These are phyloP conservation scores for Ceyx erithaca DNA, from an alignment of 2,797 vertebrate species.

Conservation along the genomic window DNA sequence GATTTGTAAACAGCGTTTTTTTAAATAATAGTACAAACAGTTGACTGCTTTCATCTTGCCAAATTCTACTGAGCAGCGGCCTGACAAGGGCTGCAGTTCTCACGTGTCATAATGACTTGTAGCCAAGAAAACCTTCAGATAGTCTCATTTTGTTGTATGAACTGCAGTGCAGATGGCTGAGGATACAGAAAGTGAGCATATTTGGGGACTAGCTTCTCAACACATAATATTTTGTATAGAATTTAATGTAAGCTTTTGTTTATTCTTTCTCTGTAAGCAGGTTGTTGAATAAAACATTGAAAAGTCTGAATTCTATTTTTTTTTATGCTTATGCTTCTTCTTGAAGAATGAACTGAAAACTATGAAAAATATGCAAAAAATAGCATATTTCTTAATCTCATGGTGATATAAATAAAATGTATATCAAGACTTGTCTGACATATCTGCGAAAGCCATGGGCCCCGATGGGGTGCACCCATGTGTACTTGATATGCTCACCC, in stretches of 20 bases:
- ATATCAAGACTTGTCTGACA: neutral
- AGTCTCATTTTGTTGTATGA: neutral
- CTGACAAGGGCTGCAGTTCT: neutral
- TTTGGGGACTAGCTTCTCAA: neutral
- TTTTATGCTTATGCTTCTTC: neutral
- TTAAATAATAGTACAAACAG: neutral
- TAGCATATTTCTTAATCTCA: neutral
- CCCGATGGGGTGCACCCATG: no score
- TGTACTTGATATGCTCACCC: no score
- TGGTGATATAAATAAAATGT: neutral
- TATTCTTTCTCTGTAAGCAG: neutral
- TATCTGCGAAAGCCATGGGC: neutral
- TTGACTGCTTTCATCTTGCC: neutral
- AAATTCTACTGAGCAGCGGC: neutral
- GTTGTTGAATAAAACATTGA: slow-evolving; percentile 13
- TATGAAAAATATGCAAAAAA: neutral
- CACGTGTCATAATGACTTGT: neutral
- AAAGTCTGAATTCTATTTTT: fast-evolving
- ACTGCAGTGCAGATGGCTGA: neutral
- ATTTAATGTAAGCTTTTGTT: slow-evolving; percentile 33
- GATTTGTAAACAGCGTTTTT: neutral
- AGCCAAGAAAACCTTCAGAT: neutral
- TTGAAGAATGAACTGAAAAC: neutral
- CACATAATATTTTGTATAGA: slow-evolving; percentile 14
- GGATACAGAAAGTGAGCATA: neutral